Percentiles rank a stretch among this genome's conserved stretches.
These are phyloP conservation scores for Anabacerthia variegaticeps DNA, from an alignment of 2,797 vertebrate genomes.

Conservation along the genomic window DNA sequence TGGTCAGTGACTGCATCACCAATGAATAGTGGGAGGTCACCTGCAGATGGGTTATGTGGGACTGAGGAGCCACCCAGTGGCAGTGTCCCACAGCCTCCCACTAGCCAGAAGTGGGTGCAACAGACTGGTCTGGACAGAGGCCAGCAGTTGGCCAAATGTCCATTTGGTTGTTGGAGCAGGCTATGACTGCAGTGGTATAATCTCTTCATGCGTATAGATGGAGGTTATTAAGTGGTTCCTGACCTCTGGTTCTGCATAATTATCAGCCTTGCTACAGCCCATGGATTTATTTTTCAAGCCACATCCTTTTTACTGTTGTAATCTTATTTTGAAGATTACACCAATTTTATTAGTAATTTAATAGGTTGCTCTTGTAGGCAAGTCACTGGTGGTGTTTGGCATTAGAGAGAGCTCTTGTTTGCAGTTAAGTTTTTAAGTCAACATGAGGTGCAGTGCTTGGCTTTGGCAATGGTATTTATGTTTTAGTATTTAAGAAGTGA, in stretches of 20 bases:
- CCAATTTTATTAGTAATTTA: not conserved
- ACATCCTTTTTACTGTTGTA: not conserved
- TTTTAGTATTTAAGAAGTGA: not conserved
- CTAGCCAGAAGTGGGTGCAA: not conserved
- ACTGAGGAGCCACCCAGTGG: constrained; percentile 23
- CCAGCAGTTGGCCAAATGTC: not conserved
- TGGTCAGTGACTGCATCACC: not conserved
- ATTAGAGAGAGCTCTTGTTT: not conserved
- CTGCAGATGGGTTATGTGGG: not conserved
- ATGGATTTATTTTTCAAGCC: not conserved
- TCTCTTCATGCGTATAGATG: not conserved
- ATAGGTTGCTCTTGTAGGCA: not conserved
- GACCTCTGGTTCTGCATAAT: not conserved
- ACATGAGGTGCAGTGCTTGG: not conserved
- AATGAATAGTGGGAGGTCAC: not conserved
- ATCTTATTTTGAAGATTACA: not conserved
- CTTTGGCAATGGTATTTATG: not conserved
- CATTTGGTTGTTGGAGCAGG: not conserved
- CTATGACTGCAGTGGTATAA: not conserved
- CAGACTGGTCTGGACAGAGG: not conserved
- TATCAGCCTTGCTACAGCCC: not conserved
- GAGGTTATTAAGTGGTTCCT: not conserved
- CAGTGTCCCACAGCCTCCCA: not conserved
- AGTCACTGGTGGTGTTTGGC: not conserved
- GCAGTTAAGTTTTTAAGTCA: not conserved